Base-by-base conservation (phyloP, 2,888 invertebrate genomes). In the Pristionchus maxplancki region DNA sequence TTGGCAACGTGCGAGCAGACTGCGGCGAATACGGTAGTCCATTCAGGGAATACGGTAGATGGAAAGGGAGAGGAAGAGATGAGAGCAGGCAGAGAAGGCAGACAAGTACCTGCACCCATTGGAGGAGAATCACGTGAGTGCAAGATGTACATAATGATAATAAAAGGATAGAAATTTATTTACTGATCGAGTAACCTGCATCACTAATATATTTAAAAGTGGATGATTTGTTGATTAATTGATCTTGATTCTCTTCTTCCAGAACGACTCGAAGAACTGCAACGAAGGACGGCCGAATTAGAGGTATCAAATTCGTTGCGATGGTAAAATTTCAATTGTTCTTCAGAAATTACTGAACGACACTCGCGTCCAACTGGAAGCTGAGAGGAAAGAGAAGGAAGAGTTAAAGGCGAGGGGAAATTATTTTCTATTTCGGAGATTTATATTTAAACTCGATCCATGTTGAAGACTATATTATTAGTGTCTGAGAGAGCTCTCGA, bases 11-110 rank as follows among this genome's bases (percentile, higher is more conserved):
- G 86, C 31, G 86, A 87, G 37, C 84, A 81, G 74, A 20, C 58
- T n/a, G 71, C 40, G 34, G 53, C 31, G 44, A 44, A 71, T 58
- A 40, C 74, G 44, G 58, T 40, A 53, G 17, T 50, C 83, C 53
- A 40, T 44, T n/a, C 20, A 17, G 24, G 58, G 40, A 40, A 88
- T 83, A 62, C 71, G 44, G 78, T 78, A 78, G 50, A 62, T 28
- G 62, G 88, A 67, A 44, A 81, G 64, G 50, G 86, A 58, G 44
- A 62, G 53, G 88, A 67, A 48, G 71, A 67, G 81, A 53, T n/a
- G 37, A 44, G 86, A 44, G 83, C 62, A 48, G 85, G 71, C 62
- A 81, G 86, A 67, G 71, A 62, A 67, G 81, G 86, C 28, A 71
- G 62, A 62, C 40, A 78, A 62, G 86, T 62, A 44, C 64, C 48